These are phyloP conservation scores for Drosophila varians DNA, from an alignment of 1,140 invertebrate species.

Conservation along the genomic window DNA sequence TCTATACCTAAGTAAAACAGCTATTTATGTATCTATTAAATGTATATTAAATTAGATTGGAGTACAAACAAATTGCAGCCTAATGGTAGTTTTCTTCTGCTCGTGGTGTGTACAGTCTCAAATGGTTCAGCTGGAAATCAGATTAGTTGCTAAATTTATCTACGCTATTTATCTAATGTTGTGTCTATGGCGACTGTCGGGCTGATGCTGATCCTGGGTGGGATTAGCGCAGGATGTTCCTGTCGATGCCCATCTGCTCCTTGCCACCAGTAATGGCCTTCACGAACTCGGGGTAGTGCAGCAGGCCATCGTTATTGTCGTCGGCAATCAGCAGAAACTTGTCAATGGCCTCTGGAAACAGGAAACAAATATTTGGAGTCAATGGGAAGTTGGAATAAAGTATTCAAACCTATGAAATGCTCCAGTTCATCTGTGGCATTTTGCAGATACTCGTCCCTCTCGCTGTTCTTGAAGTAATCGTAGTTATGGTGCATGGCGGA, in stretches of 20 bases:
- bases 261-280: slow-evolving; percentile 73
- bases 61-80: slow-evolving; percentile 61
- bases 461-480: slow-evolving; percentile 68
- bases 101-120: slow-evolving; percentile 62
- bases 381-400: not conserved
- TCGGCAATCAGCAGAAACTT: slow-evolving; percentile 90
- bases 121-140: slow-evolving; percentile 45
- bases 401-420: slow-evolving; percentile 72
- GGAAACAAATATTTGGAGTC: not conserved
- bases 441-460: slow-evolving; percentile 65
- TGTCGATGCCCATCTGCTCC: slow-evolving; percentile 55
- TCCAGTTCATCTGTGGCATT: slow-evolving; percentile 75
- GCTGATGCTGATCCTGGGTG: not conserved
- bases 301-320: slow-evolving; percentile 89
- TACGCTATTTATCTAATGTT: slow-evolving; percentile 67
- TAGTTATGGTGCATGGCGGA: slow-evolving; percentile 85
- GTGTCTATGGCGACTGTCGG: slow-evolving; percentile 31
- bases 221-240: slow-evolving; percentile 55
- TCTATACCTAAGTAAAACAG: not conserved
- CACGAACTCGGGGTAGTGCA: slow-evolving; percentile 91
- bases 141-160: slow-evolving; percentile 54
- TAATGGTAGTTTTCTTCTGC: slow-evolving; percentile 23
- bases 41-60: slow-evolving; percentile 36
- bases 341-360: slow-evolving; percentile 89
- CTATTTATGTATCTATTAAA: slow-evolving; percentile 47